A percentile compares a stretch with the other conserved stretches of the same genome.
These are phyloP conservation scores for Trypoxylon attenuatum DNA, from an alignment of 2,888 invertebrate species.

Conservation along the genomic window DNA sequence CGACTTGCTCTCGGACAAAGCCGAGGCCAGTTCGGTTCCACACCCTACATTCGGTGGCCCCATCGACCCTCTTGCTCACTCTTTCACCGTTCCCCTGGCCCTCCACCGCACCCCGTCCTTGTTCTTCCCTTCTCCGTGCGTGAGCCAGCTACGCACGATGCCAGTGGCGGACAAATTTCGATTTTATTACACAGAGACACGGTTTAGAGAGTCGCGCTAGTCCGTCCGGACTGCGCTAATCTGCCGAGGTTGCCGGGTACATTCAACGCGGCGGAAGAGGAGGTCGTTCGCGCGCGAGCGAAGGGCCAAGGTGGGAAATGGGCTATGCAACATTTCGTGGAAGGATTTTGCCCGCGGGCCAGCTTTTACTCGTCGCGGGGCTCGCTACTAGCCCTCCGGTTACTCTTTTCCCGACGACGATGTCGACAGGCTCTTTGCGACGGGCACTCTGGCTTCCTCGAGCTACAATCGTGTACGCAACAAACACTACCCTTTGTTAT, in stretches of 20 bases:
- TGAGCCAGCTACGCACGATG: background rate
- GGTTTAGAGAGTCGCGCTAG: background rate
- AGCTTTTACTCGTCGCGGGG: background rate
- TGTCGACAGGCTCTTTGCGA: too few relatives aligned
- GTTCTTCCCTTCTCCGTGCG: background rate
- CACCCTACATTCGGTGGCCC: conserved; percentile 23
- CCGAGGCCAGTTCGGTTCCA: conserved; percentile 39
- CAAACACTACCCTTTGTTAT: too few relatives aligned
- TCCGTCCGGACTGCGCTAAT: conserved; percentile 2
- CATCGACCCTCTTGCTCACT: background rate
- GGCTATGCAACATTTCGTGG: background rate
- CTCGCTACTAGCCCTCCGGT: background rate
- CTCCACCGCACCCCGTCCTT: background rate
- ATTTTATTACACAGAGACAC: conserved; percentile 53
- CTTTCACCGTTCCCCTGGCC: background rate
- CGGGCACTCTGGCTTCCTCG: too few relatives aligned
- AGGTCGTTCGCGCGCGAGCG: background rate
- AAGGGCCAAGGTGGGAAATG: background rate
- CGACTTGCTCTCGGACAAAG: conserved; percentile 69
- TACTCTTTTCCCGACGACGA: background rate
- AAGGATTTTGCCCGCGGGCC: background rate
- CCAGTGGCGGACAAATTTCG: conserved; percentile 55
- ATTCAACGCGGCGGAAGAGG: too few relatives aligned
- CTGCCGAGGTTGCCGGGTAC: background rate
- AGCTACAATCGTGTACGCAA: too few relatives aligned